Base-by-base conservation (phyloP, 1,140 invertebrate genomes). In the Ceratina japonica region DNA sequence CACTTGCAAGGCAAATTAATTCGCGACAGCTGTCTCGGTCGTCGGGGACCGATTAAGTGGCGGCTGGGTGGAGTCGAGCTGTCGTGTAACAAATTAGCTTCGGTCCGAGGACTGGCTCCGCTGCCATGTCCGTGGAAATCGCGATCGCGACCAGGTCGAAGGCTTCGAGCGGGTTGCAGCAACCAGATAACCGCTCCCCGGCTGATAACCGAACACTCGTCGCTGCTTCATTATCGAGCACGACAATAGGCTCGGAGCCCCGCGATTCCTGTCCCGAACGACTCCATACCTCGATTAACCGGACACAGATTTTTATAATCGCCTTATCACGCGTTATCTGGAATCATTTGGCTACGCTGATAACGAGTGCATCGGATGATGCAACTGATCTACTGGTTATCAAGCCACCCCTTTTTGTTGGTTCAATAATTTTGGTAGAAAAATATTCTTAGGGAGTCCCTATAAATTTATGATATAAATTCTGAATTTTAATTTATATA, bases 1-100 rank as follows among this genome's bases (percentile, higher is more conserved):
- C 88, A 87, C 77, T 81, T 81, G 84, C 78, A 79, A 89, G 83
- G 87, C 76, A 89, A 90, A 90, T 90, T 90, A 90, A 90, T 90
- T 86, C 84, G 80, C 89, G 87, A 88, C 89, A 90, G 89, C 89
- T 90, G 88, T 87, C 88, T 87, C 87, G 75, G 80, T 85, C 86
- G 84, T 85, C 82, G 79, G 76, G 81, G 69, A 81, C 80, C 86
- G 83, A 86, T 82, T 82, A 81, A 79, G 64, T 80, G 81, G 37
- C 37, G 37, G 37, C 52, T 79, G 44, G 75, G 66, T 74, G 80
- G 72, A 74, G 54, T 24, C 75, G 75, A 79, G 27, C 65, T 75
- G 62, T 64, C 59, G 68, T 73, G 72, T 79, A 82, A 86, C 83
- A 82, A 86, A 86, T 86, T 85, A 85, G 75, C 37, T 75, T 62